Evolutionary conservation across 92 coral and sea anemone genomes (phyloP), one percentile per base, ranked within the genome.

Genomic region (Siderastrea radians): DNA sequence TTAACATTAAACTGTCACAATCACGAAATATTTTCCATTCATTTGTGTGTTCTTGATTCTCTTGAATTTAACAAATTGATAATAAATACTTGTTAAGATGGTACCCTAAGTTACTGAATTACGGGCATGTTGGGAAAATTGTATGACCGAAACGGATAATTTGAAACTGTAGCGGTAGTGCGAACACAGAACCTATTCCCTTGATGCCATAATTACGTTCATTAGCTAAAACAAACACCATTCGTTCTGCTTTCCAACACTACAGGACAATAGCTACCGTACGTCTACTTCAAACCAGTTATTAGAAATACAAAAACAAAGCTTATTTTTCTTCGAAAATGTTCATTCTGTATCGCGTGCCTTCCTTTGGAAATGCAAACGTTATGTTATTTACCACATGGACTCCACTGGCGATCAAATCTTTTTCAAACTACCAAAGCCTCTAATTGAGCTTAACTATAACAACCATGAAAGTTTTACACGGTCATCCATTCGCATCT

Each of bases 191-290:
- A 9, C 10, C 49, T 9, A 26, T 68, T 68, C 45, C 72, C 14
- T 38, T 47, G 74, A 46, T 47, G 74, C 49, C 7, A 5, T 38
- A 44, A 11, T 50, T 50, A 65, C 62, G 38, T 26, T 26, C 38
- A 65, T 52, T 19, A 12, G 16, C 65, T 51, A 52, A 52, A 80
- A 80, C 65, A 38, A 67, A 80, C 53, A 68, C 49, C 38, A 50
- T 9, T 65, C 26, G 26, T 15, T 62, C 49, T 45, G 15, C 51
- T 77, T 77, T 59, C 50, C 54, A 26, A 62, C 58, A 13, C 17
- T 2, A 65, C 19, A 80, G 63, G 17, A 26, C 38, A 80, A 17
- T 19, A 4, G n/a, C 46, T 46, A 13, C 1, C 51, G 26, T 61
- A 59, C 7, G 51, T 2, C 4, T 38, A 49, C 66, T 79, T 71